Percentiles rank a stretch among this genome's conserved stretches.
phyloP scores from a whole-genome alignment of 2,113 vertebrate genomes.

The Anoplopoma fimbria region DNA sequence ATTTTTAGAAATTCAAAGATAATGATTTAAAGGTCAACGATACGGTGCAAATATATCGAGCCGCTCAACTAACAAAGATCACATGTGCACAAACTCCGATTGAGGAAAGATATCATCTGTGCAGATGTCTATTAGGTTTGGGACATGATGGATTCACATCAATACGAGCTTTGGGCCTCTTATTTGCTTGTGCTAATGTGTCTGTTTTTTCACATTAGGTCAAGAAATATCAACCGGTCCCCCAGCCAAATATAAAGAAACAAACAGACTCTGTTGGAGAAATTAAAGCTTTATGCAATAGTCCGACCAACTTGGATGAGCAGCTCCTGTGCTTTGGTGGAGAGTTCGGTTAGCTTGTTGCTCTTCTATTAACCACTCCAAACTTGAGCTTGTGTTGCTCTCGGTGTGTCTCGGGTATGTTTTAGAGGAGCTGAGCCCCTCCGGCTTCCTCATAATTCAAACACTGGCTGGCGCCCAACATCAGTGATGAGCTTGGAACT shows the following conservation, averaged over 20 bases:
- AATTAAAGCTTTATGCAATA: not conserved
- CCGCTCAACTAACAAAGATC: not conserved
- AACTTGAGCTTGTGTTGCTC: conserved; percentile 3
- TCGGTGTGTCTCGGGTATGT: not conserved
- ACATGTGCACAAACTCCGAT: not conserved
- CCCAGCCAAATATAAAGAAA: not conserved
- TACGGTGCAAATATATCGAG: conserved; percentile 6
- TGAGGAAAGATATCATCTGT: not conserved
- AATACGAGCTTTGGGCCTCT: not conserved
- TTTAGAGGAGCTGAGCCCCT: conserved; percentile 5
- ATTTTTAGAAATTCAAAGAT: conserved; percentile 13
- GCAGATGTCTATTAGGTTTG: not conserved
- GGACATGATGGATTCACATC: not conserved
- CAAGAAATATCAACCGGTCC: not conserved
- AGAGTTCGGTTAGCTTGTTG: not conserved
- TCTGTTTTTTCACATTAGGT: not conserved
- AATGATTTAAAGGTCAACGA: not conserved
- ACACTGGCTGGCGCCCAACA: conserved; percentile 38
- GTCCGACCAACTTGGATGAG: not conserved
- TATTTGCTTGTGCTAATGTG: not conserved
- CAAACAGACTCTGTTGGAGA: not conserved
- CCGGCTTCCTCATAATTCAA: conserved; percentile 39
- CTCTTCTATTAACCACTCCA: not conserved
- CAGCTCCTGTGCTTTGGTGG: not conserved
- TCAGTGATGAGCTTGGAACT: conserved; percentile 27